Evolutionary conservation across 2,797 vertebrate species (phyloP).

Genomic region (Leuciscus waleckii): DNA sequence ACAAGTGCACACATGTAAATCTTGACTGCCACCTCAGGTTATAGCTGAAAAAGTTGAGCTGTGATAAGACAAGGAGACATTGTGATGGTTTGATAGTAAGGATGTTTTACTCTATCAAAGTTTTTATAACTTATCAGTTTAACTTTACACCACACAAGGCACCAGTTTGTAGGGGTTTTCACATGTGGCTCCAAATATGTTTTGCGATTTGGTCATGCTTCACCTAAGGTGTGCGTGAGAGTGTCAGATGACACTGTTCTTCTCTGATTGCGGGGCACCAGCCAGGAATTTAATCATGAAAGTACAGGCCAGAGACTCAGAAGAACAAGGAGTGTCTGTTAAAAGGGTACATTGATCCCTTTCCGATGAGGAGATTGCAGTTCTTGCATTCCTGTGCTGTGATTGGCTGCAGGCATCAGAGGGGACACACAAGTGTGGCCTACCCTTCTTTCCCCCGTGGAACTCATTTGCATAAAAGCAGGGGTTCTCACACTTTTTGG

Average conservation of each 20-base stretch:
- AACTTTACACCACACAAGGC: not conserved
- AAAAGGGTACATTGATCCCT: too few relatives aligned
- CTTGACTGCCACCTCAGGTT: slow-evolving; percentile 1
- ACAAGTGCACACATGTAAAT: not conserved
- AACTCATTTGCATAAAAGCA: too few relatives aligned
- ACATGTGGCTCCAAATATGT: not conserved
- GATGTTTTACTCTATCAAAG: not conserved
- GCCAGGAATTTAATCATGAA: too few relatives aligned
- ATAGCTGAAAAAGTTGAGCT: not conserved
- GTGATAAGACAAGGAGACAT: not conserved
- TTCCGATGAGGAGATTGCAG: too few relatives aligned
- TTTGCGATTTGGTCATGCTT: not conserved
- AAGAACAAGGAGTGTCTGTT: too few relatives aligned
- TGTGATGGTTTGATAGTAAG: not conserved
- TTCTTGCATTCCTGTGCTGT: not conserved
- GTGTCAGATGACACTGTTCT: not conserved
- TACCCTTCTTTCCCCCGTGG: too few relatives aligned
- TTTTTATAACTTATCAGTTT: not conserved
- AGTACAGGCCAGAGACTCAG: too few relatives aligned
- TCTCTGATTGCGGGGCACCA: too few relatives aligned
- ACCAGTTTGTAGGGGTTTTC: not conserved
- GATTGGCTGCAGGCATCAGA: too few relatives aligned
- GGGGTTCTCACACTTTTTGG: too few relatives aligned
- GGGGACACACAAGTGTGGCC: too few relatives aligned
- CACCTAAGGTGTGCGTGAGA: not conserved